These are phyloP conservation scores for Eupithecia pulchellata DNA, from an alignment of 2,888 invertebrate species.

Conservation along the genomic window DNA sequence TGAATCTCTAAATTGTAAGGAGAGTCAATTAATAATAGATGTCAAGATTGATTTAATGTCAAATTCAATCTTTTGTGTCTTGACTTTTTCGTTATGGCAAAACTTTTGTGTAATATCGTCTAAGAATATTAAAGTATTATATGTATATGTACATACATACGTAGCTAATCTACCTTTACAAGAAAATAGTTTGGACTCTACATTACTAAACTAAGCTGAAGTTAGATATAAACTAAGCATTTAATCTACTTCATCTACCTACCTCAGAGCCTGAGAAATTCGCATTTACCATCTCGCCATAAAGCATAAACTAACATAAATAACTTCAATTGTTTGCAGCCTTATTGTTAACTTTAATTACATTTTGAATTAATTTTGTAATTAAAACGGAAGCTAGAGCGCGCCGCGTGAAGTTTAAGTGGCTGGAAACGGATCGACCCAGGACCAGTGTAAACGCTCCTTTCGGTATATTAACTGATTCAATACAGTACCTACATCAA, in stretches of 20 bases:
- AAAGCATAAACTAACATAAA: conserved; percentile 86
- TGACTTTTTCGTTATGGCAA: too few species aligned
- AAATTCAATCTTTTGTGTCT: too few species aligned
- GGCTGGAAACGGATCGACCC: conserved; percentile 85
- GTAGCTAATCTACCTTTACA: neutral
- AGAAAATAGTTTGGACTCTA: neutral
- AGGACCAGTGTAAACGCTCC: conserved; percentile 36
- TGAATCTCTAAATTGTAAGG: too few species aligned
- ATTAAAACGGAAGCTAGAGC: conserved; percentile 87
- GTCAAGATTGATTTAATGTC: too few species aligned
- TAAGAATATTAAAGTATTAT: too few species aligned
- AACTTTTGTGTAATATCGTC: too few species aligned
- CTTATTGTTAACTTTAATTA: conserved; percentile 87
- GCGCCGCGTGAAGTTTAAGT: conserved; percentile 85
- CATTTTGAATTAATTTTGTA: conserved; percentile 87
- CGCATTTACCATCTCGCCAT: conserved; percentile 71
- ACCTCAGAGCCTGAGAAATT: conserved; percentile 57
- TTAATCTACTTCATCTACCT: conserved; percentile 7
- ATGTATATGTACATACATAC: too few species aligned
- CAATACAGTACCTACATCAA: neutral
- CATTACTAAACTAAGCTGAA: neutral
- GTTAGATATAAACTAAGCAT: conserved; percentile 16
- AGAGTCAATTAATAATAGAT: too few species aligned
- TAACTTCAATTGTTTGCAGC: conserved; percentile 86
- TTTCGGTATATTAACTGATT: neutral